Base-by-base conservation (phyloP, 2,113 vertebrate species). In the Motacilla tschutschensis region DNA sequence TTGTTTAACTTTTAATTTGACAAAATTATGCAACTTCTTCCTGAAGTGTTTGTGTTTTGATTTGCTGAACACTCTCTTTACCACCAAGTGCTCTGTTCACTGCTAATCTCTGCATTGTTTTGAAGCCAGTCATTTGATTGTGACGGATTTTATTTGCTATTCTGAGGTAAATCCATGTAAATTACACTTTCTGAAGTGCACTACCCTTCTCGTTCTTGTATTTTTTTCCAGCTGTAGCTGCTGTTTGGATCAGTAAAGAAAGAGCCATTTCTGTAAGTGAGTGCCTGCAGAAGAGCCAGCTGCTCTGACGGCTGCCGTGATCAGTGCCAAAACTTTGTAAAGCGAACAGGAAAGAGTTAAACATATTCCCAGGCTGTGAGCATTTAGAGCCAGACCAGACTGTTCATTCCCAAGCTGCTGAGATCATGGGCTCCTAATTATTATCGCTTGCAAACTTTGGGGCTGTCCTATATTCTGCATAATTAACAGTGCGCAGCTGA, bases 1-100 rank as follows among this genome's bases (percentile, higher is more conserved):
- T 64, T 97, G 93, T 95, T 96, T 96, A 96, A 95, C 89, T 93
- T 95, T 88, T 92, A 96, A 96, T 95, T 95, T 92, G 93, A 95
- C 88, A 90, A 96, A 95, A 95, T 90, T 91, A 87, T 73, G 80
- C 91, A 94, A 83, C 82, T 93, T 65, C 75, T 88, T 91, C 83
- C 82, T 79, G 73, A 83, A 91, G 48, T 67, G 87, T 95, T 93
- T 93, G 84, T 87, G 85, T 93, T 94, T 91, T 79, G 91, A 93
- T 90, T 90, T 94, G 65, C 60, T 88, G 75, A 90, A 83, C 51
- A 38, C 62, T 90, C 55, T 29, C 59, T 80, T 63, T 86, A 80
- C 74, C 70, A 77, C 13, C 8, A 8, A 93, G 53, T 48, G n/a
- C 46, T 92, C 59, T 82, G 59, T 67, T 90, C 82, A 19, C n/a